Evolutionary conservation across 2,113 vertebrate species (phyloP), one percentile per base, ranked within the genome.

Genomic region (Rhipidura dahli): DNA sequence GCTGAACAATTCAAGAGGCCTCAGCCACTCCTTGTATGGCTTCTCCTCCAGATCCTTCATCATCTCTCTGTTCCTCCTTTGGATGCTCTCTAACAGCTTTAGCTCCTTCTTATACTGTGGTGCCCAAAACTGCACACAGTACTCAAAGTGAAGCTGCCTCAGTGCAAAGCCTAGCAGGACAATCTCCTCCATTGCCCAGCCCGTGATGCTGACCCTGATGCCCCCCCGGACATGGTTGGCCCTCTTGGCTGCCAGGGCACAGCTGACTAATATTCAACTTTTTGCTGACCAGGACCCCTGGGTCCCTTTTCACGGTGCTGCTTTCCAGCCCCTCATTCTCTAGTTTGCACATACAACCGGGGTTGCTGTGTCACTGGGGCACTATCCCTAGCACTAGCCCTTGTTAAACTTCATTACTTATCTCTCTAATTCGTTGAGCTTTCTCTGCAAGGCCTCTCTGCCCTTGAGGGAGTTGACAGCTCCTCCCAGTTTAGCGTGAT

Each of bases 211-310:
- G 49, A 40, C 17, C 57, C 57, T 63, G 35, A 56, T 54, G 40
- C 5, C 4, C 15, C 19, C 21, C 56, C 5, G 1, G 23, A 47
- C 57, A 64, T 0, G 2, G 24, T 3, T 47, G 40, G n/a, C 30
- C 24, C 13, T 71, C 30, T 28, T 64, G 35, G 49, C 40, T 22
- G 7, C 30, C 24, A 31, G 30, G 75, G n/a, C 65, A 71, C 57
- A 49, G 66, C 16, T 88, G 40, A 49, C 30, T 71, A 57, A 31
- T 30, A 39, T 10, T 39, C 24, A 35, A 2, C 9, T 56, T 15
- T 63, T n/a, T 63, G 31, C 24, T 21, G 11, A 35, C 26, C 31
- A 71, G 40, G 26, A 71, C 26, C 7, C 26, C 16, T 26, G 50
- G 42, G 50, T 42, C 59, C 7, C 51, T 49, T 71, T 56, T 31